Conservation (phyloP, 2,888 invertebrate species). For the Diarsia rubi region DNA sequence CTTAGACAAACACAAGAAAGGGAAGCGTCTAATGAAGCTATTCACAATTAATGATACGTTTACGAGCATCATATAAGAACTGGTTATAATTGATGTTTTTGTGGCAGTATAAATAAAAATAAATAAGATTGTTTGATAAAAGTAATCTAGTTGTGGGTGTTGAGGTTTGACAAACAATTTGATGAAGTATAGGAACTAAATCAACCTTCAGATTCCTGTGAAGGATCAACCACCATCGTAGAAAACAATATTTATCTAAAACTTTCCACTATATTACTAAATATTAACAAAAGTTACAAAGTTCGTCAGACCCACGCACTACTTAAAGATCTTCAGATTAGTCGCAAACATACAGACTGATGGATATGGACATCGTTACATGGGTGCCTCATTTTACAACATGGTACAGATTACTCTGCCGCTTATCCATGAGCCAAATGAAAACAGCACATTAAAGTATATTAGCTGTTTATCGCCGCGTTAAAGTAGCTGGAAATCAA, state of each 20-base stretch:
- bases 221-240: neutral
- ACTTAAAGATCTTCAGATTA: slow-evolving; percentile 26
- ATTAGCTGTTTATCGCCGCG: slow-evolving; percentile 52
- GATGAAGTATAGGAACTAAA: neutral
- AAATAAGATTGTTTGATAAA: neutral
- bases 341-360: slow-evolving; percentile 6
- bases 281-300: neutral
- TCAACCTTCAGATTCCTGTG: neutral
- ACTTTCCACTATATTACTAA: neutral
- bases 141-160: neutral
- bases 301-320: slow-evolving; percentile 22
- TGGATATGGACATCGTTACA: slow-evolving; percentile 12
- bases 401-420: slow-evolving; percentile 53
- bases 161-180: neutral
- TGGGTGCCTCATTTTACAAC: slow-evolving; percentile 39
- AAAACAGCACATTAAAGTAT: slow-evolving; percentile 55
- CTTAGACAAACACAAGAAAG: slow-evolving; percentile 76
- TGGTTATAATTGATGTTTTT: slow-evolving; percentile 22
- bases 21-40: slow-evolving; percentile 79
- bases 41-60: slow-evolving; percentile 75
- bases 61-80: slow-evolving; percentile 33
- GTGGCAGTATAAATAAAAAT: neutral
- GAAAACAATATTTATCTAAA: neutral
- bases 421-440: slow-evolving; percentile 48
- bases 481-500: slow-evolving; percentile 56